Percentiles rank a stretch among this genome's conserved stretches.
These are phyloP conservation scores for Sebastes nivosus DNA, from an alignment of 2,797 vertebrate species.

Conservation along the genomic window DNA sequence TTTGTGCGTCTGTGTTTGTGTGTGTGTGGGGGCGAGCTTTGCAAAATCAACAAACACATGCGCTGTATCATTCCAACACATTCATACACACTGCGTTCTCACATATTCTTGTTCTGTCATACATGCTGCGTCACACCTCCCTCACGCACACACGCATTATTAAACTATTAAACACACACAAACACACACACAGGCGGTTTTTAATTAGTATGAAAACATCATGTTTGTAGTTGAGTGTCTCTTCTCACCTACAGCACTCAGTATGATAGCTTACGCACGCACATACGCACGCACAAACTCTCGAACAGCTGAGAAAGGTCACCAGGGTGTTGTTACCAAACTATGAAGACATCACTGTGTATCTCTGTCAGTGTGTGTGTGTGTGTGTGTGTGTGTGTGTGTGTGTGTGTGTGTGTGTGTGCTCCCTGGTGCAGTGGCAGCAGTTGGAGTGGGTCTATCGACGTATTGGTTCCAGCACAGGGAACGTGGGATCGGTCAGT, in stretches of 20 bases:
- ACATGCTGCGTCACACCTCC: constrained; percentile 42
- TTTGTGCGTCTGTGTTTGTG: background rate
- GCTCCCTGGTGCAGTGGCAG: constrained; percentile 14
- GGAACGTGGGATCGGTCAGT: constrained; percentile 19
- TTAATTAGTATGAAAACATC: background rate
- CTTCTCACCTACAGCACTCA: constrained; percentile 10
- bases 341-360: constrained; percentile 34
- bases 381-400: background rate
- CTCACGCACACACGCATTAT: background rate
- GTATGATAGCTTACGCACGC: background rate
- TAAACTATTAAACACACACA: constrained; percentile 4
- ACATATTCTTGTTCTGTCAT: constrained; percentile 28
- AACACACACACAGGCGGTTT: background rate
- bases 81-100: constrained; percentile 27
- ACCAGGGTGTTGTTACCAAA: constrained; percentile 12
- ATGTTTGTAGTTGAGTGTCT: background rate
- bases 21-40: background rate
- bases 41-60: constrained; percentile 42
- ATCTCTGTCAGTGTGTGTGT: background rate
- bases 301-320: constrained; percentile 17
- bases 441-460: constrained; percentile 36
- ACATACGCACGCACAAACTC: background rate
- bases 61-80: constrained; percentile 13
- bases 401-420: background rate
- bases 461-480: constrained; percentile 31